Evolutionary conservation across 2,797 vertebrate genomes (phyloP).

Genomic region (Protosalanx chinensis): DNA sequence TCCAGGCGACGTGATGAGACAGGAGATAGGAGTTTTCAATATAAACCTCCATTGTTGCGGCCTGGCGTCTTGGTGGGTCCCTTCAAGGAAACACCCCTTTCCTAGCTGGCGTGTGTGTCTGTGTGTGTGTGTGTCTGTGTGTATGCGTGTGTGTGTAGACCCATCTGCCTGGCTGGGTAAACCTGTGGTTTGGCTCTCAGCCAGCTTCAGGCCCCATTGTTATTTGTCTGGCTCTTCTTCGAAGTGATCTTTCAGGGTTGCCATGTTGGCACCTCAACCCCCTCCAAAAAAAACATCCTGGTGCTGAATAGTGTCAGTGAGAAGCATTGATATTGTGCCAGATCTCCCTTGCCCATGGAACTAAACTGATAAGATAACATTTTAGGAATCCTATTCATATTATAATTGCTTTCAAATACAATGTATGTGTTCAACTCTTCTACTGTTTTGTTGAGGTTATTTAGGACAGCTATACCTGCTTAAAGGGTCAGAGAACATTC

Average conservation of each 20-base stretch:
- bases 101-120: constrained; percentile 36
- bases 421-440: too few species aligned
- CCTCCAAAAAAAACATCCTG: constrained; percentile 2
- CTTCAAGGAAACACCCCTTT: constrained; percentile 42
- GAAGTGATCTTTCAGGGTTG: constrained; percentile 59
- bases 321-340: constrained; percentile 45
- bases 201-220: constrained; percentile 58
- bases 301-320: constrained; percentile 40
- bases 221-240: constrained; percentile 62
- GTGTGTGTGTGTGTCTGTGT: constrained; percentile 34
- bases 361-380: too few species aligned
- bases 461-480: too few species aligned
- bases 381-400: too few species aligned
- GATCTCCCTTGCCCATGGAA: constrained; percentile 17
- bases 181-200: constrained; percentile 58
- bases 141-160: constrained; percentile 38
- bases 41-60: constrained; percentile 56
- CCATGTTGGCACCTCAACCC: constrained; percentile 50
- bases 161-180: constrained; percentile 58
- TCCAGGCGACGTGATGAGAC: constrained; percentile 35
- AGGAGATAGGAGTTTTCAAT: constrained; percentile 48
- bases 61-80: constrained; percentile 71
- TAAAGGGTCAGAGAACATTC: too few species aligned
- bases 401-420: too few species aligned
- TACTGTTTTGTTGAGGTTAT: too few species aligned